phyloP scores from a whole-genome alignment of 2,888 invertebrate species.

The Agriopis leucophaearia region DNA sequence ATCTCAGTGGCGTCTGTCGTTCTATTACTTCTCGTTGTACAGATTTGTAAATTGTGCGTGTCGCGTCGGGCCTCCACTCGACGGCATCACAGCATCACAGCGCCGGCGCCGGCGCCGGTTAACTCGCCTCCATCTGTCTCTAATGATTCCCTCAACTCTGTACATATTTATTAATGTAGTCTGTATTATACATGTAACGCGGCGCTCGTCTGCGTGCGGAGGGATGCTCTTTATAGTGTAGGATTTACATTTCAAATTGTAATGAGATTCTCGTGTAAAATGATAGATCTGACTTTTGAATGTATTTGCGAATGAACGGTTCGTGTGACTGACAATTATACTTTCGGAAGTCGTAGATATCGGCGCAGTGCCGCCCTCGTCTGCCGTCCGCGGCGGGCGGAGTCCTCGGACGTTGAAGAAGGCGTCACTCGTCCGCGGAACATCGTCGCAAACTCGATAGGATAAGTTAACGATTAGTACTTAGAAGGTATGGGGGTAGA shows the following conservation, averaged over 20 bases:
- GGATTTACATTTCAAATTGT: slow-evolving; percentile 50
- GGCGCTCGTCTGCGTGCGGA: slow-evolving; percentile 31
- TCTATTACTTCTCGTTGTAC: not conserved
- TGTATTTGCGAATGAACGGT: slow-evolving; percentile 51
- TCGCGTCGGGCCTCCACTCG: not conserved
- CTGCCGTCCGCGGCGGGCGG: slow-evolving; percentile 20
- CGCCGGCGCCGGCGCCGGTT: slow-evolving; percentile 1
- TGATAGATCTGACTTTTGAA: slow-evolving; percentile 60
- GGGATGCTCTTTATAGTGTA: slow-evolving; percentile 39
- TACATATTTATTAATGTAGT: slow-evolving; percentile 65
- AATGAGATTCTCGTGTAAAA: slow-evolving; percentile 55
- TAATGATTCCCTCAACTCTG: slow-evolving; percentile 54
- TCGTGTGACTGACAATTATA: slow-evolving; percentile 52
- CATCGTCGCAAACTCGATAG: slow-evolving; percentile 50
- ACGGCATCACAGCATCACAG: not conserved
- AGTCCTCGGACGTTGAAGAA: no score
- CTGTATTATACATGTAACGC: slow-evolving; percentile 49
- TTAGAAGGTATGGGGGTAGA: slow-evolving; percentile 71
- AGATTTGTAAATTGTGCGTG: not conserved
- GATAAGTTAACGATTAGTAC: slow-evolving; percentile 74
- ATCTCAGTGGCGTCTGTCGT: not conserved
- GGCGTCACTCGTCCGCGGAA: not conserved
- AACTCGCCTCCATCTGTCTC: not conserved
- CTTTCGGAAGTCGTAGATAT: slow-evolving; percentile 51
- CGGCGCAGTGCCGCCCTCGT: slow-evolving; percentile 57